Percentiles rank a stretch among this genome's conserved stretches.
Evolutionary conservation across 1,140 invertebrate species (phyloP).

Genomic region (Bombus fervidus): DNA sequence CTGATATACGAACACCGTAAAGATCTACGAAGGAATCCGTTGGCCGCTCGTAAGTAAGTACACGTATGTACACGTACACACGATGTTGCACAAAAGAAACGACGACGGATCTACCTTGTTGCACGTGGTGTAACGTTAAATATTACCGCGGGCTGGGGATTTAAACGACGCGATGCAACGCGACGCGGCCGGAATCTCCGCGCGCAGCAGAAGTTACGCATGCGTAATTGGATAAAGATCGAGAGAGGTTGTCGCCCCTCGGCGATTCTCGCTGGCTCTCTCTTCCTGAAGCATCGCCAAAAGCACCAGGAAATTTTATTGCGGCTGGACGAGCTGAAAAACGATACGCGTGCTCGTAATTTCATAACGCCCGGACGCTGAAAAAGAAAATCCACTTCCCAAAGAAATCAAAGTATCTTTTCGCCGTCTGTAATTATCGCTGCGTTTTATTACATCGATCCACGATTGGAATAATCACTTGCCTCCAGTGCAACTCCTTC

Average conservation of each 20-base stretch:
- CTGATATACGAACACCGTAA: background rate
- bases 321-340: slow-evolving; percentile 9
- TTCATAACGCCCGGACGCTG: background rate
- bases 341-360: slow-evolving; percentile 32
- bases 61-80: background rate
- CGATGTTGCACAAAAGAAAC: background rate
- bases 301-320: slow-evolving; percentile 48
- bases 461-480: slow-evolving; percentile 1
- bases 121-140: slow-evolving; percentile 44
- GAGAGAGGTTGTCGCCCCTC: slow-evolving; percentile 52
- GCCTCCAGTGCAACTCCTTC: background rate
- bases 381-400: background rate
- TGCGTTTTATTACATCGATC: slow-evolving; percentile 36
- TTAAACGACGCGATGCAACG: slow-evolving; percentile 40
- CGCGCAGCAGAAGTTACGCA: slow-evolving; percentile 44
- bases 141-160: slow-evolving; percentile 45
- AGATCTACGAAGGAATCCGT: background rate
- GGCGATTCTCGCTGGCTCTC: background rate
- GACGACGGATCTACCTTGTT: slow-evolving; percentile 15
- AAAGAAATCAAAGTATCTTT: slow-evolving; percentile 15
- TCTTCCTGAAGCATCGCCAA: slow-evolving; percentile 21
- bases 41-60: background rate
- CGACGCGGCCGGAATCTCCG: slow-evolving; percentile 15
- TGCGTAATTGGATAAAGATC: slow-evolving; percentile 67
- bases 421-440: background rate